phyloP scores from a whole-genome alignment of 2,888 invertebrate genomes.

The Ernsta delagoae region DNA sequence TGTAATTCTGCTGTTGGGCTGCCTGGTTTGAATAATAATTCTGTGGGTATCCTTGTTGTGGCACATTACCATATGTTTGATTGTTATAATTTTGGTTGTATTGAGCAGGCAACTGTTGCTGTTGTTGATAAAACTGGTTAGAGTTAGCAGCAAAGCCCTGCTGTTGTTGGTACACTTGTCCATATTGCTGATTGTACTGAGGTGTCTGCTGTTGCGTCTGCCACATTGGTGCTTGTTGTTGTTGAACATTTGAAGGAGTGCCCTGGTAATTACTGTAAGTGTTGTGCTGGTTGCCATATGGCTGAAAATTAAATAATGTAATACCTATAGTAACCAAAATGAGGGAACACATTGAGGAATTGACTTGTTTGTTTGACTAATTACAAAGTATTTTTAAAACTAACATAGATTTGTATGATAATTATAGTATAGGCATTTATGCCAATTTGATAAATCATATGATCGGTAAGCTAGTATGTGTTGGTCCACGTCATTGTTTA shows the following conservation, averaged over 20 bases:
- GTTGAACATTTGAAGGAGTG: constrained; percentile 47
- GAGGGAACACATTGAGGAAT: neutral
- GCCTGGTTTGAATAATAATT: constrained; percentile 64
- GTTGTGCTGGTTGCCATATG: constrained; percentile 66
- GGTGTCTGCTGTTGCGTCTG: constrained; percentile 56
- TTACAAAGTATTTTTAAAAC: neutral
- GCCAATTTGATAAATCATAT: constrained; percentile 51
- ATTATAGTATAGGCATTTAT: too few relatives aligned
- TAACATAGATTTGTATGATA: too few relatives aligned
- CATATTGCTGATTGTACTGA: constrained; percentile 75
- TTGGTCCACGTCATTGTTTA: constrained; percentile 79
- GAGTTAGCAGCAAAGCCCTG: constrained; percentile 60
- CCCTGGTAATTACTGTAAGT: constrained; percentile 67
- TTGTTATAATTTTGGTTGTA: constrained; percentile 65
- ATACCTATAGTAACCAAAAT: neutral
- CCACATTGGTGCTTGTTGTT: constrained; percentile 65
- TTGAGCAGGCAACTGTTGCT: constrained; percentile 48
- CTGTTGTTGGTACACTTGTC: constrained; percentile 65
- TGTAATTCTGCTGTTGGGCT: constrained; percentile 54
- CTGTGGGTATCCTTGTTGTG: constrained; percentile 63
- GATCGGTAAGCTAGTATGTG: constrained; percentile 43
- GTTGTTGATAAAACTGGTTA: constrained; percentile 66
- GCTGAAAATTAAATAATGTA: constrained; percentile 50
- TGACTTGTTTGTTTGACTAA: neutral
- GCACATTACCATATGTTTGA: constrained; percentile 55